phyloP scores from a whole-genome alignment of 1,140 invertebrate species.

The Danaus melanippus region DNA sequence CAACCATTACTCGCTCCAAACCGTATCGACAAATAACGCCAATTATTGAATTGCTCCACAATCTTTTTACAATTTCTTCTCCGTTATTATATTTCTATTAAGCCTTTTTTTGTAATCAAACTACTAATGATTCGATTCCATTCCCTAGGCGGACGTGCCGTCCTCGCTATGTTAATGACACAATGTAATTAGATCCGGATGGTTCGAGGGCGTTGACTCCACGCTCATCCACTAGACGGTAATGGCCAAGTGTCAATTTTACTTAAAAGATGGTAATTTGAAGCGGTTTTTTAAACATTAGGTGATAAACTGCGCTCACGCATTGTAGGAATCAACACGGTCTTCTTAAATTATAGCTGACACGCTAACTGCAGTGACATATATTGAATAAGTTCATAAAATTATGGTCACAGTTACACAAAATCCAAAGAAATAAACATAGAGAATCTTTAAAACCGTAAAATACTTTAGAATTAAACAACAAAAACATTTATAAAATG shows the following conservation, averaged over 20 bases:
- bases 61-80: conserved; percentile 72
- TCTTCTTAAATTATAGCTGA: no score
- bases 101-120: conserved; percentile 71
- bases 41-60: conserved; percentile 70
- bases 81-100: conserved; percentile 72
- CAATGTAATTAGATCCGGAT: conserved; percentile 70
- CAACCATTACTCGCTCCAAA: conserved; percentile 64
- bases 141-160: conserved; percentile 69
- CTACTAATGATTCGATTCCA: conserved; percentile 72
- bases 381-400: no score
- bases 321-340: background rate
- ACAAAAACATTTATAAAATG: no score
- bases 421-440: no score
- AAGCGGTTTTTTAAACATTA: conserved; percentile 27
- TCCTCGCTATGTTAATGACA: conserved; percentile 66
- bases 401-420: no score
- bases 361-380: no score
- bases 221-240: conserved; percentile 47
- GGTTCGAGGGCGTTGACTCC: conserved; percentile 61
- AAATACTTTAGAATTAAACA: no score
- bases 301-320: conserved; percentile 9
- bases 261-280: conserved; percentile 64
- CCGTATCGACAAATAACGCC: conserved; percentile 70
- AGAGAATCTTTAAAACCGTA: no score
- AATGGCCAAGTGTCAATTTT: conserved; percentile 63